Evolutionary conservation across 2,888 invertebrate genomes (phyloP).

Genomic region (Megaustenia siamemsis): DNA sequence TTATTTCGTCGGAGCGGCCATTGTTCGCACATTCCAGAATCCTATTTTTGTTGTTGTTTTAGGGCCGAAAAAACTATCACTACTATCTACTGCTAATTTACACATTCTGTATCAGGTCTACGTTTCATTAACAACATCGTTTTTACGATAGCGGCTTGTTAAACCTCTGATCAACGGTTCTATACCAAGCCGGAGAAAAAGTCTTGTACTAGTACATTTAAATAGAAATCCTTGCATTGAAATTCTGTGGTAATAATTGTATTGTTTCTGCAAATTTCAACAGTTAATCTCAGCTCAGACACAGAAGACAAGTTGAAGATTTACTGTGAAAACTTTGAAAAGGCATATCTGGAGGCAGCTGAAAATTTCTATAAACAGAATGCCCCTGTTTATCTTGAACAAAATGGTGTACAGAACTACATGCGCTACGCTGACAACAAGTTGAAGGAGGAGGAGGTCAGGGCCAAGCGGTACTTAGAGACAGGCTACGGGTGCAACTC

Average conservation of each 20-base stretch:
- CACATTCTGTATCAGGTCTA: too few relatives aligned
- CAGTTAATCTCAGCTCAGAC: constrained; percentile 97
- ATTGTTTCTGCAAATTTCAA: constrained; percentile 54
- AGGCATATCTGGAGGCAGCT: constrained; percentile 94
- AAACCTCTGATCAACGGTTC: too few relatives aligned
- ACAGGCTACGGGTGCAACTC: constrained; percentile 88
- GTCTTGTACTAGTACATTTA: too few relatives aligned
- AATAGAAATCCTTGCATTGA: too few relatives aligned
- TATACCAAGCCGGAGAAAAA: too few relatives aligned
- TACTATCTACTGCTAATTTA: too few relatives aligned
- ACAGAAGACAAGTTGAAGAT: constrained; percentile 95
- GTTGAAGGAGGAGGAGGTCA: constrained; percentile 94
- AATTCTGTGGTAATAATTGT: constrained; percentile 7
- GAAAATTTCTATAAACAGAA: constrained; percentile 93
- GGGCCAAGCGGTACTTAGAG: constrained; percentile 95
- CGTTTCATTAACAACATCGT: too few relatives aligned
- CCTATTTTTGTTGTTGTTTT: too few relatives aligned
- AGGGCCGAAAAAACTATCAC: too few relatives aligned
- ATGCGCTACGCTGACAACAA: constrained; percentile 98
- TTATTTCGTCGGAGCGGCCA: too few relatives aligned
- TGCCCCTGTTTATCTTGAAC: constrained; percentile 92
- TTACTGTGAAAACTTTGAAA: constrained; percentile 97
- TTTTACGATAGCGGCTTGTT: too few relatives aligned
- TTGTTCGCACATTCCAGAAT: too few relatives aligned
- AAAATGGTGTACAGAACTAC: constrained; percentile 96